Percentiles rank a stretch among this genome's conserved stretches.
These are phyloP conservation scores for Ctenoplectra terminalis DNA, from an alignment of 1,140 invertebrate species.

Conservation along the genomic window DNA sequence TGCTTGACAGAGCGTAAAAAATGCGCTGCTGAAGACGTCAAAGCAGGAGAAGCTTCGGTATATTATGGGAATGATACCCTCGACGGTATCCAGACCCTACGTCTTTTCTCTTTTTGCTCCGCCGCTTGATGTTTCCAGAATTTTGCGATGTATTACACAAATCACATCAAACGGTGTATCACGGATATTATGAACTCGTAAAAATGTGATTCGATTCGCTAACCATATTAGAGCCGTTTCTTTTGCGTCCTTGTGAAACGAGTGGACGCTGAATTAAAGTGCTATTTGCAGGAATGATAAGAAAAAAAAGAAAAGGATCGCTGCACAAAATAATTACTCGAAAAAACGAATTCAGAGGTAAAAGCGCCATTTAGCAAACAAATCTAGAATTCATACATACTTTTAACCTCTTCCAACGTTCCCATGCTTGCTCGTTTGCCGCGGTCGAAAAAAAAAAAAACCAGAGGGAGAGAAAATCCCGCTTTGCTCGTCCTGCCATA, in stretches of 20 bases:
- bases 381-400: neutral
- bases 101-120: neutral
- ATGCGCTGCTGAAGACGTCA: slow-evolving; percentile 30
- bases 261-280: neutral
- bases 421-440: neutral
- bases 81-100: no score
- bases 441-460: neutral
- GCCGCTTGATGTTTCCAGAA: neutral
- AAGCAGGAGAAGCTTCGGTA: slow-evolving; percentile 42
- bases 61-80: slow-evolving; percentile 37
- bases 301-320: no score
- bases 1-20: slow-evolving; percentile 51
- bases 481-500: slow-evolving; percentile 23
- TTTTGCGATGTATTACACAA: neutral
- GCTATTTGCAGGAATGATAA: no score
- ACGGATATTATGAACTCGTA: neutral
- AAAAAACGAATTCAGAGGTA: slow-evolving; percentile 10
- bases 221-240: neutral
- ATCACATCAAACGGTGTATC: neutral
- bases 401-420: neutral
- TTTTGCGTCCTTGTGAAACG: neutral
- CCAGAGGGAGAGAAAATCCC: neutral
- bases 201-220: neutral
- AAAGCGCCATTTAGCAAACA: slow-evolving; percentile 1
- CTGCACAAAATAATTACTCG: slow-evolving; percentile 2